Conservation (phyloP, 2,888 invertebrate species). For the Epirrita christyi region DNA sequence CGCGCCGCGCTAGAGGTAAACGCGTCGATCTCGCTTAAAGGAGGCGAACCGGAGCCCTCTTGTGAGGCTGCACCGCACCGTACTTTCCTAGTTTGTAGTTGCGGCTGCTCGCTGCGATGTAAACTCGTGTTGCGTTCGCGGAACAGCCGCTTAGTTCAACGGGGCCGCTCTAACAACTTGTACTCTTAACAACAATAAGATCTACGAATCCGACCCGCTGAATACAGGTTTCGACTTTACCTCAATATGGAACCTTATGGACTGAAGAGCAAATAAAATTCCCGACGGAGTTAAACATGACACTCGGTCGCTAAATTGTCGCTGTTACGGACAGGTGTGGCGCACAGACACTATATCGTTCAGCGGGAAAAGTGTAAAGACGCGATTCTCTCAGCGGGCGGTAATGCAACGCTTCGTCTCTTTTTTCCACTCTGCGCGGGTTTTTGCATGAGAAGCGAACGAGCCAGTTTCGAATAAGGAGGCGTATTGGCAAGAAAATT, state of each 20-base stretch:
- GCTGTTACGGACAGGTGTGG: constrained; percentile 44
- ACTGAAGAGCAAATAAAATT: constrained; percentile 26
- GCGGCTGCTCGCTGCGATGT: constrained; percentile 51
- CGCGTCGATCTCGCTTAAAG: constrained; percentile 64
- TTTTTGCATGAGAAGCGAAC: constrained; percentile 62
- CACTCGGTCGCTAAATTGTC: constrained; percentile 41
- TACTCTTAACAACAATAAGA: constrained; percentile 38
- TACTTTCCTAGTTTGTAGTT: constrained; percentile 47
- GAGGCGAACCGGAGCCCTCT: constrained; percentile 58
- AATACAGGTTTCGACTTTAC: constrained; percentile 30
- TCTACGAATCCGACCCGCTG: constrained; percentile 31
- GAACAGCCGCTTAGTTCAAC: constrained; percentile 49
- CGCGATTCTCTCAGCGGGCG: constrained; percentile 60
- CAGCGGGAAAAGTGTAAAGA: constrained; percentile 48
- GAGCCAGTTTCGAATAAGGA: constrained; percentile 60
- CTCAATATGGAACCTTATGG: constrained; percentile 26
- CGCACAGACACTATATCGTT: constrained; percentile 43
- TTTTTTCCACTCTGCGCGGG: constrained; percentile 54
- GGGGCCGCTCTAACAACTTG: constrained; percentile 38
- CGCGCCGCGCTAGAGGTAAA: constrained; percentile 64
- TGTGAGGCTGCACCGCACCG: constrained; percentile 54
- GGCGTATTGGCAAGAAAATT: constrained; percentile 67
- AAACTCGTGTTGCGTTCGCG: constrained; percentile 55
- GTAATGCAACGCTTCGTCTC: constrained; percentile 53
- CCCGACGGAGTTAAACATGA: constrained; percentile 26